Base-by-base conservation (phyloP, 2,797 vertebrate species). In the Enteromius anoplus region DNA sequence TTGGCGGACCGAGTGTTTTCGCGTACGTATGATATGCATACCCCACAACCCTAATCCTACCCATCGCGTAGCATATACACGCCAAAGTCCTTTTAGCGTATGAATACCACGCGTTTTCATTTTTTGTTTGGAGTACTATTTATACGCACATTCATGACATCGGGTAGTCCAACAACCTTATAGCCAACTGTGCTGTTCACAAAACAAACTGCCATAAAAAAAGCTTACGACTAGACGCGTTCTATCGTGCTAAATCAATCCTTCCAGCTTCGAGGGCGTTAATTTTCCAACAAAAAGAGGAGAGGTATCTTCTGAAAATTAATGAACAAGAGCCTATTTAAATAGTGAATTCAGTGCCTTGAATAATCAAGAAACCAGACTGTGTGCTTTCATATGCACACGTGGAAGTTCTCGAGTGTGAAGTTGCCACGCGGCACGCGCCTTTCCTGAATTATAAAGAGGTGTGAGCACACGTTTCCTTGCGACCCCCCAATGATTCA, bases 361-460 rank as follows among this genome's bases (percentile, higher is more conserved):
- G 53, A 75, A 76, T 60, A 42, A 60, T 19, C 19, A 21, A 37
- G 12, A 66, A 21, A 40, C 3, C 12, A n/a, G 1, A 45, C 42
- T 3, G 45, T 4, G 3, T 9, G 14, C 29, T 37, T 73, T 51
- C 45, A 55, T 32, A 82, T 75, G 81, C 72, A 51, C 47, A 55
- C 62, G 72, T 29, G 71, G 26, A 37, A 42, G 42, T 17, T 32
- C 58, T 14, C 42, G 65, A 58, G 42, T 6, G 80, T 51, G n/a
- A 75, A 71, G 29, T 19, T 26, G 53, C 53, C 73, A 75, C 53
- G 53, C 73, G 81, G 62, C 81, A 82, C 81, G 72, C 37, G 81
- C 23, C 65, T 26, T 7, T 21, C 2, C 32, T 3, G 26, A 21
- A 53, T 55, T n/a, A n/a, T 26, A 68, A 76, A 26, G 73, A 83